These are phyloP conservation scores for Spodoptera littoralis DNA, from an alignment of 2,888 invertebrate genomes.

Conservation along the genomic window DNA sequence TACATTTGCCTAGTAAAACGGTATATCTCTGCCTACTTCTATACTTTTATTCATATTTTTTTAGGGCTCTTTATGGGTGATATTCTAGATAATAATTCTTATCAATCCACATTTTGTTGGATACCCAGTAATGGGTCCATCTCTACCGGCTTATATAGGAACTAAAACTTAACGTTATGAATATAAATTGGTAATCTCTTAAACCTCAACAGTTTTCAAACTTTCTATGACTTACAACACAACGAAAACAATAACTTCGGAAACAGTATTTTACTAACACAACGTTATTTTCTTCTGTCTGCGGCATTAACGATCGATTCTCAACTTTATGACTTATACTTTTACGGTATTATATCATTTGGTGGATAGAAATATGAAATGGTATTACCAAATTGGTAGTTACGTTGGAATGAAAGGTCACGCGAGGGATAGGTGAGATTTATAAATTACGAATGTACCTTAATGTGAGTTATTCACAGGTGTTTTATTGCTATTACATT, in stretches of 20 bases:
- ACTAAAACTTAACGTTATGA: too few species aligned
- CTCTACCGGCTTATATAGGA: too few species aligned
- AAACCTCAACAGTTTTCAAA: constrained; percentile 16
- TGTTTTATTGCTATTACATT: constrained; percentile 65
- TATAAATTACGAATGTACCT: constrained; percentile 61
- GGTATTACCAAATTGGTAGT: constrained; percentile 61
- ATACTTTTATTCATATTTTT: too few species aligned
- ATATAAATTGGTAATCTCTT: constrained; percentile 10
- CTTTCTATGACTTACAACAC: constrained; percentile 25
- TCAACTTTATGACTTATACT: background rate
- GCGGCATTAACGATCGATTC: constrained; percentile 10
- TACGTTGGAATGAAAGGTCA: constrained; percentile 60
- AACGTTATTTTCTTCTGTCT: constrained; percentile 32
- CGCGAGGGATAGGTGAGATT: constrained; percentile 63
- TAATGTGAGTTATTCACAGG: constrained; percentile 59
- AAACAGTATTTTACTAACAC: constrained; percentile 49
- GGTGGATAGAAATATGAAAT: constrained; percentile 24
- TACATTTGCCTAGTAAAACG: too few species aligned
- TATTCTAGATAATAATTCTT: too few species aligned
- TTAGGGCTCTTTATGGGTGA: too few species aligned
- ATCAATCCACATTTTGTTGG: too few species aligned
- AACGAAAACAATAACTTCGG: constrained; percentile 42
- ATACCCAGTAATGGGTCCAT: too few species aligned
- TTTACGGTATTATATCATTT: constrained; percentile 33
- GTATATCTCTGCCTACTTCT: too few species aligned